Conservation (phyloP, 2,888 invertebrate species). For the Congeria kusceri region DNA sequence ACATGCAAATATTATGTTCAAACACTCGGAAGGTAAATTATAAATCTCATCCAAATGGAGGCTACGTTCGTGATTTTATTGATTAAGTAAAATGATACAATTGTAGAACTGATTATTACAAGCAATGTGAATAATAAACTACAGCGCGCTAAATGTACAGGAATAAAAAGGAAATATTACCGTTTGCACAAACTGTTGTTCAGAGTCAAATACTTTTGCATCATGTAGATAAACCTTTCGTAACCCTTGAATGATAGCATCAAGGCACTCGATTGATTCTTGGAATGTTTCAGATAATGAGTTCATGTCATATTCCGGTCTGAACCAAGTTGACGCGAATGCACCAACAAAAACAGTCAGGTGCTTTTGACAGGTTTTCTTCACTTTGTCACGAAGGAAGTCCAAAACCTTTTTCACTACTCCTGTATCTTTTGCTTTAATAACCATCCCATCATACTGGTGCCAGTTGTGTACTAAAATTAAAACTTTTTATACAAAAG, state of each 20-base stretch:
- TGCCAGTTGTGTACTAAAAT: slow-evolving; percentile 16
- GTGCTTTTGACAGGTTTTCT: not conserved
- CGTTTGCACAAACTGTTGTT: not conserved
- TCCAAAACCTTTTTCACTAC: not conserved
- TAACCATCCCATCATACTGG: slow-evolving; percentile 25
- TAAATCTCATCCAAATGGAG: no score
- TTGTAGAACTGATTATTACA: no score
- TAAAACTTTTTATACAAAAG: no score
- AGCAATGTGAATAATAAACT: no score
- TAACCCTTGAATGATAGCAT: not conserved
- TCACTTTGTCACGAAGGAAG: not conserved
- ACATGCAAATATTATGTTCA: no score
- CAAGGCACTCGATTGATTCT: not conserved
- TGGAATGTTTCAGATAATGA: not conserved
- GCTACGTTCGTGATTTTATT: no score
- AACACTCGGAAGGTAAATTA: no score
- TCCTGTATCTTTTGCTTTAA: not conserved
- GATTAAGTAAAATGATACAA: no score
- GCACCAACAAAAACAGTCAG: not conserved
- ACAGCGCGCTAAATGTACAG: no score
- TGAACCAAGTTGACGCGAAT: no score
- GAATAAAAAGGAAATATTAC: no score
- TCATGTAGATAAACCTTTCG: slow-evolving; percentile 1
- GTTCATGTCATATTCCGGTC: no score
- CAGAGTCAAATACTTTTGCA: not conserved